Conservation (phyloP, 2,797 vertebrate genomes). For the Catamblyrhynchus diadema region DNA sequence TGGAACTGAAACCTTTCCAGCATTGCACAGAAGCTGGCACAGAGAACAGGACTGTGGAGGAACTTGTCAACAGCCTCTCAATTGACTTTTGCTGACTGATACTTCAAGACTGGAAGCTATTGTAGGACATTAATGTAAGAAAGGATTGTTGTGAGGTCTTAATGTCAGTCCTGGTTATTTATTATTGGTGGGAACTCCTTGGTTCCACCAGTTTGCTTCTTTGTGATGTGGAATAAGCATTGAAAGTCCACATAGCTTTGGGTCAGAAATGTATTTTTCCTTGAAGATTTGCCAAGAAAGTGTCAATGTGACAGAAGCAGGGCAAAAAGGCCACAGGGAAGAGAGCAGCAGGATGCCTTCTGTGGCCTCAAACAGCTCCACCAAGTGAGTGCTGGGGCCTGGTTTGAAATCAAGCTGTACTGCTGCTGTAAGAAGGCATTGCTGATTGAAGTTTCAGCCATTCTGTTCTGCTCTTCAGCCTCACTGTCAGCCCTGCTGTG, state of each 20-base stretch:
- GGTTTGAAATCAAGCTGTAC: neutral
- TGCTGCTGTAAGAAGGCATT: neutral
- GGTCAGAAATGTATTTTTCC: neutral
- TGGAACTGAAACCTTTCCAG: conserved; percentile 8
- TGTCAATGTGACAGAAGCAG: neutral
- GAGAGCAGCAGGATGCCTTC: neutral
- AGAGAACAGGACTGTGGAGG: neutral
- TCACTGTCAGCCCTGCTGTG: neutral
- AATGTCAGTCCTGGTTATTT: neutral
- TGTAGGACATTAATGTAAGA: neutral
- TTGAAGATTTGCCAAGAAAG: neutral
- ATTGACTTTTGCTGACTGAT: conserved; percentile 10
- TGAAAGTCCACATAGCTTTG: neutral
- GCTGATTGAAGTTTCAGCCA: neutral
- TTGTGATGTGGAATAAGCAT: neutral
- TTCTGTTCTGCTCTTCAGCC: neutral
- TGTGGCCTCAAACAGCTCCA: neutral
- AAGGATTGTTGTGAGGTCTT: neutral
- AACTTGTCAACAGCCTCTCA: conserved; percentile 19
- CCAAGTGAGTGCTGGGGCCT: neutral
- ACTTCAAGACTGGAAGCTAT: neutral
- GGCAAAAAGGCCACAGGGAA: neutral
- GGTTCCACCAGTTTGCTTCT: neutral
- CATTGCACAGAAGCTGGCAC: neutral
- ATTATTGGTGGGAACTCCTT: neutral